These are phyloP conservation scores for Petromus typicus DNA, from an alignment of 2,113 vertebrate species.

Conservation along the genomic window DNA sequence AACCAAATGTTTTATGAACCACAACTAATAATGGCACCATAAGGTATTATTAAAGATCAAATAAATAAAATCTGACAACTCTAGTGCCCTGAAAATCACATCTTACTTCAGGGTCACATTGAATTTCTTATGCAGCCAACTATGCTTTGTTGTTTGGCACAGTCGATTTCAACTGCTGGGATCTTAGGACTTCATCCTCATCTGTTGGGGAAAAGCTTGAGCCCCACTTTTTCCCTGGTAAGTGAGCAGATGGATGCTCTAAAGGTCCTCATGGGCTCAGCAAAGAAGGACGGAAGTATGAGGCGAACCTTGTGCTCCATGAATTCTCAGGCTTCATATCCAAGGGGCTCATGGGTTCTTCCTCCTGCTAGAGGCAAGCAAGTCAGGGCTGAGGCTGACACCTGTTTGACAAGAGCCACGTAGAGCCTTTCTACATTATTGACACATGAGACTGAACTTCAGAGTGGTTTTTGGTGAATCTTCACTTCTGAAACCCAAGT, in stretches of 20 bases:
- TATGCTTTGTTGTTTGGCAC: not conserved
- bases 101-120: fast-evolving
- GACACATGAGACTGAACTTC: not conserved
- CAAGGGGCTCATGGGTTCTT: not conserved
- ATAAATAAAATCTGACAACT: not conserved
- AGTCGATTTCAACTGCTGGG: not conserved
- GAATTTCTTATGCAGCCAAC: not conserved
- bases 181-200: not conserved
- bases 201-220: not conserved
- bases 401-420: not conserved
- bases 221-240: fast-evolving
- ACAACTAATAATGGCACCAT: not conserved
- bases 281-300: not conserved
- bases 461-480: not conserved
- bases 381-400: not conserved
- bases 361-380: not conserved
- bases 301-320: not conserved
- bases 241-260: not conserved
- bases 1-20: slow-evolving; percentile 18
- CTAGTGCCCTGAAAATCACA: not conserved
- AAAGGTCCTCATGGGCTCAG: fast-evolving
- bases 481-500: not conserved
- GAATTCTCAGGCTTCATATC: not conserved
- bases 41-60: slow-evolving; percentile 45
- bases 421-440: not conserved